A percentile compares a stretch with the other conserved stretches of the same genome.
Evolutionary conservation across 2,888 invertebrate genomes (phyloP).

Genomic region (Mesorhabditis sp.): DNA sequence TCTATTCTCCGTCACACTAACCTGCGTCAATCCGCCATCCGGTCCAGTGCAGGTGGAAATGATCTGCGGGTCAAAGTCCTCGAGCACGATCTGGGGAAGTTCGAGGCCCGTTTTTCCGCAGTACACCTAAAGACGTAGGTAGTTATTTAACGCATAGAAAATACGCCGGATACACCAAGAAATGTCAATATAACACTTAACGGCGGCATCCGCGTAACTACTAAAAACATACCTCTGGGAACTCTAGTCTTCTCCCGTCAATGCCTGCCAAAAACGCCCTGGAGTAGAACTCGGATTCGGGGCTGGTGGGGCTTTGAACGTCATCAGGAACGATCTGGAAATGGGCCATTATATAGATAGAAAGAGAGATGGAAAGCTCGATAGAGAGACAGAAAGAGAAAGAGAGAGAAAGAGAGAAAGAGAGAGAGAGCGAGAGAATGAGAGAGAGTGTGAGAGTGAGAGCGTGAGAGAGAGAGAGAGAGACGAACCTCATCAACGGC

Average conservation of each 20-base stretch:
- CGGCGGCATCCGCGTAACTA: neutral
- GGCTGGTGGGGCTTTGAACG: slow-evolving; percentile 26
- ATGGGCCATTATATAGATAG: no score
- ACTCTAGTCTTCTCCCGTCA: slow-evolving; percentile 28
- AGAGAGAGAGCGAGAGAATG: neutral
- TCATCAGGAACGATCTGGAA: slow-evolving; percentile 14
- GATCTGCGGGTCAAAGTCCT: slow-evolving; percentile 29
- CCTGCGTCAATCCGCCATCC: slow-evolving; percentile 74
- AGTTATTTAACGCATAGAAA: neutral
- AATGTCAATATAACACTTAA: neutral
- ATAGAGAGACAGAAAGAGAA: neutral
- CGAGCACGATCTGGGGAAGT: slow-evolving; percentile 33
- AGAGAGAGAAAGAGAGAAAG: neutral
- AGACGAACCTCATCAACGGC: slow-evolving; percentile 11
- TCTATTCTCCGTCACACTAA: neutral
- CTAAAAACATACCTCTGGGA: slow-evolving; percentile 25
- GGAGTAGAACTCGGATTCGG: slow-evolving; percentile 18
- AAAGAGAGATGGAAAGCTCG: neutral
- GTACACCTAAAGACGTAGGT: slow-evolving; percentile 19
- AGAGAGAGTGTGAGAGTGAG: no score
- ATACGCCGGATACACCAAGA: neutral
- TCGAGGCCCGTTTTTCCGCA: slow-evolving; percentile 44
- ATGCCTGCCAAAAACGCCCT: slow-evolving; percentile 29
- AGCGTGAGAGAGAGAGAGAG: neutral
- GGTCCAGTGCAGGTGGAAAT: slow-evolving; percentile 77